Conservation (phyloP, 2,888 invertebrate species). For the Tipula unca region DNA sequence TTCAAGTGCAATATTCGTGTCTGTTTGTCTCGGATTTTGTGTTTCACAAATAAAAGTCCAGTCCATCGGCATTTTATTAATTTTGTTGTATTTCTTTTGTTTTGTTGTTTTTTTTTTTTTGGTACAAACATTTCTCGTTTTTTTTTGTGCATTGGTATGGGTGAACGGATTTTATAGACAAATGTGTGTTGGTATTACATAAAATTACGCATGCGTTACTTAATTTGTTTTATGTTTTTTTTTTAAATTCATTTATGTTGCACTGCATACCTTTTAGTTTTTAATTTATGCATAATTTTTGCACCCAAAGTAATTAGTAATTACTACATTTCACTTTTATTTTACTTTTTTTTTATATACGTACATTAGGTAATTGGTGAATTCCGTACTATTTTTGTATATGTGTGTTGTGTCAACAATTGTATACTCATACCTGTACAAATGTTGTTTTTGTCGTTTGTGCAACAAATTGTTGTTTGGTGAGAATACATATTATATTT, state of each 20-base stretch:
- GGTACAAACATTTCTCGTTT: background rate
- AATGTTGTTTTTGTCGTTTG: background rate
- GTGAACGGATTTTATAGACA: background rate
- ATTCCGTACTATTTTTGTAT: background rate
- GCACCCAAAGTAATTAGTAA: background rate
- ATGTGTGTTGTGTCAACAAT: background rate
- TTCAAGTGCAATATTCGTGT: background rate
- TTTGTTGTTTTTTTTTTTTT: background rate
- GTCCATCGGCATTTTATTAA: background rate
- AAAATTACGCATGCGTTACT: slow-evolving; percentile 14
- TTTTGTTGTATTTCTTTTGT: background rate
- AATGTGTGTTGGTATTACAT: background rate
- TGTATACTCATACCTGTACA: background rate
- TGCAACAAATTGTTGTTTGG: background rate
- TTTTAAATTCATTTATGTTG: background rate
- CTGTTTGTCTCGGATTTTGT: background rate
- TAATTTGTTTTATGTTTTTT: background rate
- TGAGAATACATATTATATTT: background rate
- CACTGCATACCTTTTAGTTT: background rate
- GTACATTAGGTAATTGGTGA: background rate
- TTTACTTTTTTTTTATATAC: background rate
- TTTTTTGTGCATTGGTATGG: background rate
- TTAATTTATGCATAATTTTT: background rate
- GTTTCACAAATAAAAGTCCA: background rate
- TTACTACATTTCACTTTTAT: background rate